These are phyloP conservation scores for Platycercus adscitus DNA, from an alignment of 2,113 vertebrate species.

Conservation along the genomic window DNA sequence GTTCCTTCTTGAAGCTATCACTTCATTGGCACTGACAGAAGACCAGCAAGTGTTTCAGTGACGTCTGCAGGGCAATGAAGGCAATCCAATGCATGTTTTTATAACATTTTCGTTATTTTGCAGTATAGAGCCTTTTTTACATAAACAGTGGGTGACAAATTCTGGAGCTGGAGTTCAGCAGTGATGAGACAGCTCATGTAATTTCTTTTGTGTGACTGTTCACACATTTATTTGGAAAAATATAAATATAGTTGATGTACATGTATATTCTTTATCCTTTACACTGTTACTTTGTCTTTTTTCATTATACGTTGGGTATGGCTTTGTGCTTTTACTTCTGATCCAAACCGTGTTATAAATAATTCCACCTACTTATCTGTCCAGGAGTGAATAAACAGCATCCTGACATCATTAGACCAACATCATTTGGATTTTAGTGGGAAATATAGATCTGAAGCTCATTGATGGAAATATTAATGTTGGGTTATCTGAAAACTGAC, in stretches of 20 bases:
- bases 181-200: background rate
- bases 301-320: background rate
- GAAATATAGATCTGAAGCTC: background rate
- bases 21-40: background rate
- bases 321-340: background rate
- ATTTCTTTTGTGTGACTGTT: background rate
- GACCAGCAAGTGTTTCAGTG: background rate
- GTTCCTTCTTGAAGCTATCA: background rate
- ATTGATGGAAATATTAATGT: background rate
- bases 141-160: background rate
- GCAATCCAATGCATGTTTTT: background rate
- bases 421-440: background rate
- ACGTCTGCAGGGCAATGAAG: background rate
- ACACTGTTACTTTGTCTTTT: background rate
- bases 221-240: background rate
- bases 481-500: background rate
- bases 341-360: background rate
- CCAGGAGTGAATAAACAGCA: background rate
- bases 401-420: background rate
- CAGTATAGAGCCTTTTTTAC: background rate
- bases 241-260: background rate
- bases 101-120: background rate
- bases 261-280: background rate
- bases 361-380: background rate
- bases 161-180: background rate